Evolutionary conservation across 2,888 invertebrate genomes (phyloP).

Genomic region (Zygaena filipendulae): DNA sequence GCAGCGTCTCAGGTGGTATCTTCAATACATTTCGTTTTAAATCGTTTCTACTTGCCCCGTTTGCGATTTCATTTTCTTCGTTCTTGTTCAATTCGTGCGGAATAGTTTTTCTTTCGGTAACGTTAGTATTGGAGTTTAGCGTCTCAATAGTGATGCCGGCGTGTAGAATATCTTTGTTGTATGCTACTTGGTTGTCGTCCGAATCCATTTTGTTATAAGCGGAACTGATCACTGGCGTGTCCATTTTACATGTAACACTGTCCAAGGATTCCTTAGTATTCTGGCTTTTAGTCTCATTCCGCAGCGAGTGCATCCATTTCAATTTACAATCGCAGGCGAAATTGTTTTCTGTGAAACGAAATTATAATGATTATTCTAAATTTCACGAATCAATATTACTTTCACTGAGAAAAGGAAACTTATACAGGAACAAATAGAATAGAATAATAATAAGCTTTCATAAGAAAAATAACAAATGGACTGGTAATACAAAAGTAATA

Average conservation of each 20-base stretch:
- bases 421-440: no score
- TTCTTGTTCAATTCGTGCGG: constrained; percentile 27
- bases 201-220: constrained; percentile 56
- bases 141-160: constrained; percentile 46
- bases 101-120: constrained; percentile 35
- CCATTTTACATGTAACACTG: constrained; percentile 77
- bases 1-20: constrained; percentile 48
- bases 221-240: constrained; percentile 55
- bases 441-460: no score
- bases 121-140: constrained; percentile 37
- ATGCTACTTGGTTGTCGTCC: constrained; percentile 36
- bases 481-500: no score
- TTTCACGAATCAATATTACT: constrained; percentile 9
- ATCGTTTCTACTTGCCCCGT: constrained; percentile 23
- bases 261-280: constrained; percentile 76
- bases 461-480: no score
- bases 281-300: constrained; percentile 79
- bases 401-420: constrained; percentile 1
- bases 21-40: constrained; percentile 47
- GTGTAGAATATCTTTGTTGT: constrained; percentile 43
- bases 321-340: constrained; percentile 86
- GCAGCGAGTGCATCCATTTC: constrained; percentile 80
- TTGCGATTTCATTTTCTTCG: constrained; percentile 4
- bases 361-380: no score
- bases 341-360: constrained; percentile 77